Base-by-base conservation (phyloP, 2,797 vertebrate genomes). In the Apogon hyalosoma region DNA sequence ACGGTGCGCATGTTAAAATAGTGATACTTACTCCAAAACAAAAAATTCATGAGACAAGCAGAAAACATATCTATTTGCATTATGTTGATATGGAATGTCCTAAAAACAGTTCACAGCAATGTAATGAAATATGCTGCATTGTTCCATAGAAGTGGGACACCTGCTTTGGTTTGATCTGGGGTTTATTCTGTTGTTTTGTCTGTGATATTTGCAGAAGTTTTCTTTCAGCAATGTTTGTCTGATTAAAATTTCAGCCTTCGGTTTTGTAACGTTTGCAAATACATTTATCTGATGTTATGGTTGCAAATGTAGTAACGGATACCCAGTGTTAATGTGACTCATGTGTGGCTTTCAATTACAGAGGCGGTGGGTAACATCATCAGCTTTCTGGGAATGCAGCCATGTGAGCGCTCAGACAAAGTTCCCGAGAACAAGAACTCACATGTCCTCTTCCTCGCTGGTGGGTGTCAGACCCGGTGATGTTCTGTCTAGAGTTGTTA, bases 361-460 rank as follows among this genome's bases (percentile, higher is more conserved):
- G 98, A 99, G 92, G 98, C 98, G 0, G 96, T 99, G 63, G 92
- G 87, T 67, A 99, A 98, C 92, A 99, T 99, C 85, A 88, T 98
- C 87, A 96, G 93, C 67, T 99, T 98, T 92, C 91, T 99, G 86
- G 98, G 97, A 84, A 97, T 99, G 98, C 98, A 99, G 92, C 97
- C 97, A 2, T 99, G 98, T 6, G 98, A 99, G 77, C 94, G 97
- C 50, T 98, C 98, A 0, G 97, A 99, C 84, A 99, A 98, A 93
- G 98, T 99, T 63, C 97, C 97, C 0, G 97, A 98, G 83, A 98
- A 98, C 91, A 99, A 97, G 87, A 99, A 97, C 80, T 97, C 98
- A 0, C 98, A 99, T 38, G 92, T 97, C 0, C 96, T 99, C 46
- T 97, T 95, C 83, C 93, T 99, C 7, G 95, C 96, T 42, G 98